Evolutionary conservation across 1,140 invertebrate genomes (phyloP).

Genomic region (Drosophila funebris): DNA sequence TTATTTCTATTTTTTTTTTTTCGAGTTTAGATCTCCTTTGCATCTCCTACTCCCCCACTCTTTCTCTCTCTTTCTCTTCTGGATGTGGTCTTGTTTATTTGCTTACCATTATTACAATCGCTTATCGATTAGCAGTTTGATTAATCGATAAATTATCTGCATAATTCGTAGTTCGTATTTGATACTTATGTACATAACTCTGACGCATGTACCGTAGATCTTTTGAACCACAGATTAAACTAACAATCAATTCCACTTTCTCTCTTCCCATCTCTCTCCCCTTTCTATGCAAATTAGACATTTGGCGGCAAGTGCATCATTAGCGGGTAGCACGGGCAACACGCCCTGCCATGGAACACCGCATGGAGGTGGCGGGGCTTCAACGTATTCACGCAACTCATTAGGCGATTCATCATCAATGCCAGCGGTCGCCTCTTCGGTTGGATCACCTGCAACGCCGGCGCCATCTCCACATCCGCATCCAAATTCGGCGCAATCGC

Average conservation of each 20-base stretch:
- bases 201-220: neutral
- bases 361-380: conserved; percentile 76
- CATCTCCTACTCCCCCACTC: neutral
- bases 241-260: neutral
- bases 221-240: neutral
- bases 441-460: conserved; percentile 89
- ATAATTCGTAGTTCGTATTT: neutral
- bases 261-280: neutral
- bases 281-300: too few species aligned
- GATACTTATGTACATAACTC: conserved; percentile 29
- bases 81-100: conserved; percentile 32
- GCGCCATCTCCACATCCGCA: conserved; percentile 90
- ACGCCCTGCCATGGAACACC: conserved; percentile 5
- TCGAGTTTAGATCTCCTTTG: conserved; percentile 3
- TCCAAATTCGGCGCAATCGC: conserved; percentile 89
- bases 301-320: conserved; percentile 54
- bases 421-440: conserved; percentile 85
- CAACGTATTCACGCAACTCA: conserved; percentile 87
- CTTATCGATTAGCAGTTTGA: neutral
- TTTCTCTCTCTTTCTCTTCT: neutral
- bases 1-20: neutral
- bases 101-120: conserved; percentile 17
- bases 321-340: conserved; percentile 49
- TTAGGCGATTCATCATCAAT: conserved; percentile 82
- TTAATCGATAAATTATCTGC: conserved; percentile 25